Evolutionary conservation across 2,888 invertebrate species (phyloP).

Genomic region (Rhingia campestris): DNA sequence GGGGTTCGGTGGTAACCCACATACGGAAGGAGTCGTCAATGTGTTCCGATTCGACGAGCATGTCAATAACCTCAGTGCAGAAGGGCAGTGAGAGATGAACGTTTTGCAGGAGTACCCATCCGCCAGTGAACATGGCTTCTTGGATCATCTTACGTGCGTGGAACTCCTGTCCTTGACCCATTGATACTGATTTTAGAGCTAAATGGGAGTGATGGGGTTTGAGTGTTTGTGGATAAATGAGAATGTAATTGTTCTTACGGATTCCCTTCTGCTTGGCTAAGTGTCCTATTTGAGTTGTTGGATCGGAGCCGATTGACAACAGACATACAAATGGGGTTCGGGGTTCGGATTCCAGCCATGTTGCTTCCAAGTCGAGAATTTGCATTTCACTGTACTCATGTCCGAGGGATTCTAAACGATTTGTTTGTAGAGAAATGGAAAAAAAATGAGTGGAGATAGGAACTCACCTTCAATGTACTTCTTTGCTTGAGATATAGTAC

Average conservation of each 20-base stretch:
- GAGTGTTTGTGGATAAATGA: neutral
- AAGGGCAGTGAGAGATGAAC: constrained; percentile 97
- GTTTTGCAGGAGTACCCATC: constrained; percentile 97
- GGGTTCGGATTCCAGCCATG: constrained; percentile 95
- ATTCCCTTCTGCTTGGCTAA: constrained; percentile 94
- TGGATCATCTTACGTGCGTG: constrained; percentile 92
- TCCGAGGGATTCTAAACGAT: constrained; percentile 89
- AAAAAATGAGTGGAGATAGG: neutral
- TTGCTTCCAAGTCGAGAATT: constrained; percentile 94
- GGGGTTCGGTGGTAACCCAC: constrained; percentile 98
- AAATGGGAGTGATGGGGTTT: too few relatives aligned
- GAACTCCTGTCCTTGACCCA: constrained; percentile 98
- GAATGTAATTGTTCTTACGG: constrained; percentile 84
- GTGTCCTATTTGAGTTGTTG: constrained; percentile 95
- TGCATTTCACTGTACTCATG: constrained; percentile 95
- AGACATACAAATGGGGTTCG: constrained; percentile 95
- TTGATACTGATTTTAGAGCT: constrained; percentile 94
- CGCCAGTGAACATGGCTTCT: constrained; percentile 90
- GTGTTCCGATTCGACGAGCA: constrained; percentile 91
- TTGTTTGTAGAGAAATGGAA: neutral
- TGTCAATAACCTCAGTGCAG: constrained; percentile 95
- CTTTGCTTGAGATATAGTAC: constrained; percentile 95
- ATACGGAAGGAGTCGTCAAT: constrained; percentile 93
- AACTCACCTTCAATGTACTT: constrained; percentile 92
- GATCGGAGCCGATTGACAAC: constrained; percentile 97